Conservation (phyloP, 2,888 invertebrate genomes). For the Sesia bembeciformis region DNA sequence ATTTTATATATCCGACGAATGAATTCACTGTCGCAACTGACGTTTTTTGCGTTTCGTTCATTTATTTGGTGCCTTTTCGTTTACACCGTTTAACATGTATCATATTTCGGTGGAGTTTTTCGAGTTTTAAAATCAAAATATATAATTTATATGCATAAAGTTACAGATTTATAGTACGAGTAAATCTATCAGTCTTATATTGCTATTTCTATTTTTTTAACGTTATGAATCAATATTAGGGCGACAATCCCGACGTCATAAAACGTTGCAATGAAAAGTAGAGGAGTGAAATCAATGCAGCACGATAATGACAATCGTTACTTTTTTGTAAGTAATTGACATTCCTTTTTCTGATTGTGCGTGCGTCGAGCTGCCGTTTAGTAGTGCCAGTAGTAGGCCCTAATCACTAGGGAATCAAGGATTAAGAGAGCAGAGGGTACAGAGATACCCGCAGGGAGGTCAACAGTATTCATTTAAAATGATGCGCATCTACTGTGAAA, state of each 20-base stretch:
- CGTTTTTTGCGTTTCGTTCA: slow-evolving; percentile 50
- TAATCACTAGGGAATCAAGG: slow-evolving; percentile 41
- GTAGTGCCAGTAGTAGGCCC: slow-evolving; percentile 25
- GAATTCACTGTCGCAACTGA: slow-evolving; percentile 52
- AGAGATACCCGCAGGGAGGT: too few species aligned
- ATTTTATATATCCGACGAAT: slow-evolving; percentile 69
- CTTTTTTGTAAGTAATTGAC: slow-evolving; percentile 51
- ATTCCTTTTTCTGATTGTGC: slow-evolving; percentile 51
- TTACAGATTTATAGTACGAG: too few species aligned
- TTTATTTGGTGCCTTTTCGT: slow-evolving; percentile 58
- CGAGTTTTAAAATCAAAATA: too few species aligned
- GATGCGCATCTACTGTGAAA: slow-evolving; percentile 55
- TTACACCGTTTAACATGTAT: slow-evolving; percentile 18
- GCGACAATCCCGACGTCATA: too few species aligned
- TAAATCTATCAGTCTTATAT: too few species aligned
- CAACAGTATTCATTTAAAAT: slow-evolving; percentile 52
- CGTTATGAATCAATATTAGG: too few species aligned
- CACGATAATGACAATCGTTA: too few species aligned
- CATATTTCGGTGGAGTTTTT: too few species aligned
- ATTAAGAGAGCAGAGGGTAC: slow-evolving; percentile 34
- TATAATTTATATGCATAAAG: too few species aligned
- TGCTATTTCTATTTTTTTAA: too few species aligned
- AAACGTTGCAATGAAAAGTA: too few species aligned
- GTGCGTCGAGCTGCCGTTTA: slow-evolving; percentile 41
- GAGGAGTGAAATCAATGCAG: too few species aligned